A percentile compares a stretch with the other conserved stretches of the same genome.
Evolutionary conservation across 30 jellyfish, hydroid and myxozoan genomes (phyloP).

Genomic region (Aurelia sp.): DNA sequence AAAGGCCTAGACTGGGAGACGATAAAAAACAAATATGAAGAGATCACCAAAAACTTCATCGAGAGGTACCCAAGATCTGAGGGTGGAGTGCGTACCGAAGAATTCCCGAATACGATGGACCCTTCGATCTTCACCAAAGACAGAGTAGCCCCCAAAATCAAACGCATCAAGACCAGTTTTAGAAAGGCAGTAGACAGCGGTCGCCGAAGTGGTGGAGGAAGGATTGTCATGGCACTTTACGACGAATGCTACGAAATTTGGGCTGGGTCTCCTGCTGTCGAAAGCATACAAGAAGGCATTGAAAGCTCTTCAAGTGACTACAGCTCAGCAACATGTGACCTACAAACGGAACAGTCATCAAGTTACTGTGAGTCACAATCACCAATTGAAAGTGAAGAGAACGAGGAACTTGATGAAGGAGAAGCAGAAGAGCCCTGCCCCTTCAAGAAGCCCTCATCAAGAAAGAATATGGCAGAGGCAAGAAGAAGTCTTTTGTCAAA

Average conservation of each 20-base stretch:
- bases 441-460: not conserved
- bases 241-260: constrained; percentile 3
- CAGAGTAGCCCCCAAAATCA: constrained; percentile 32
- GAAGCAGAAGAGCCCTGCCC: constrained; percentile 1
- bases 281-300: constrained; percentile 36
- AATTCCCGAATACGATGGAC: not conserved
- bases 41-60: not conserved
- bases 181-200: constrained; percentile 55
- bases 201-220: constrained; percentile 55
- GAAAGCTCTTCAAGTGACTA: constrained; percentile 4
- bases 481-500: not conserved
- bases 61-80: constrained; percentile 1
- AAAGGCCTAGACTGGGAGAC: constrained; percentile 55
- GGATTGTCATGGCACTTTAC: constrained; percentile 32
- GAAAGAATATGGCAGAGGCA: not conserved
- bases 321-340: not conserved
- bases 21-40: constrained; percentile 24
- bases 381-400: not conserved
- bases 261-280: constrained; percentile 68
- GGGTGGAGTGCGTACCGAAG: not conserved
- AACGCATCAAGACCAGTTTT: constrained; percentile 29
- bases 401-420: not conserved
- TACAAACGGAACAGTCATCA: not conserved
- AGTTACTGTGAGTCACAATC: not conserved
- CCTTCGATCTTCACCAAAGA: not conserved